Percentiles rank a stretch among this genome's conserved stretches.
Evolutionary conservation across 1,140 invertebrate genomes (phyloP).

Genomic region (Semibalanus balanoides): DNA sequence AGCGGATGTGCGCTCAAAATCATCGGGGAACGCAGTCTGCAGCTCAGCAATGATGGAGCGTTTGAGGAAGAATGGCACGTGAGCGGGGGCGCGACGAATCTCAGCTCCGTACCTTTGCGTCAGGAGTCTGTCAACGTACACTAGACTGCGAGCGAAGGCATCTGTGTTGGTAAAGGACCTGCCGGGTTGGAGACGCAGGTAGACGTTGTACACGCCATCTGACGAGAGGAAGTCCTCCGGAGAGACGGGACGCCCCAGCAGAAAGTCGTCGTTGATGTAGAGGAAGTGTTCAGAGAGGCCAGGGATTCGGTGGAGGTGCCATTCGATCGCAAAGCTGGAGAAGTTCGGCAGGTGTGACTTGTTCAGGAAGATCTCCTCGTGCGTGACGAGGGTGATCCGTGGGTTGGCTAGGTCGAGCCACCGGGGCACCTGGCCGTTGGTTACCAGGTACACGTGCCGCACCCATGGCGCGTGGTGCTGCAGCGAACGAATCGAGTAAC

Average conservation of each 20-base stretch:
- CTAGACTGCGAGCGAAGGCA: constrained; percentile 56
- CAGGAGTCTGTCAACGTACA: constrained; percentile 58
- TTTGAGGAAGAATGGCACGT: constrained; percentile 65
- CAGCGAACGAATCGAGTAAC: constrained; percentile 58
- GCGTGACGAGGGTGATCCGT: constrained; percentile 50
- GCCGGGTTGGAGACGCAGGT: not conserved
- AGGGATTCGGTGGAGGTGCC: constrained; percentile 52
- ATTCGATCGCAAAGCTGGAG: constrained; percentile 58
- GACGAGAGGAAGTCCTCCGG: constrained; percentile 43
- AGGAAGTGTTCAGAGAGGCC: constrained; percentile 64
- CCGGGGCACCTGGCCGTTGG: constrained; percentile 66
- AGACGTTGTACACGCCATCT: constrained; percentile 6
- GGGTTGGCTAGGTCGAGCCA: constrained; percentile 69
- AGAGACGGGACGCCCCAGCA: constrained; percentile 55
- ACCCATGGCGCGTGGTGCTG: constrained; percentile 68
- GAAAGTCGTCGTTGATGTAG: constrained; percentile 74
- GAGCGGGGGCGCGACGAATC: constrained; percentile 54
- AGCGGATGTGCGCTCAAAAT: constrained; percentile 50
- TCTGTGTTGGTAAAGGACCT: constrained; percentile 33
- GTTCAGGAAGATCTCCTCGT: constrained; percentile 53
- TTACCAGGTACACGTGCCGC: constrained; percentile 61
- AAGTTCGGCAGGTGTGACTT: constrained; percentile 58
- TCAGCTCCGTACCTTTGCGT: constrained; percentile 57
- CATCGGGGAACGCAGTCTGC: constrained; percentile 44
- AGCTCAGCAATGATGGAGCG: constrained; percentile 47